phyloP scores from a whole-genome alignment of 2,888 invertebrate species.

The Aphodius granarius region DNA sequence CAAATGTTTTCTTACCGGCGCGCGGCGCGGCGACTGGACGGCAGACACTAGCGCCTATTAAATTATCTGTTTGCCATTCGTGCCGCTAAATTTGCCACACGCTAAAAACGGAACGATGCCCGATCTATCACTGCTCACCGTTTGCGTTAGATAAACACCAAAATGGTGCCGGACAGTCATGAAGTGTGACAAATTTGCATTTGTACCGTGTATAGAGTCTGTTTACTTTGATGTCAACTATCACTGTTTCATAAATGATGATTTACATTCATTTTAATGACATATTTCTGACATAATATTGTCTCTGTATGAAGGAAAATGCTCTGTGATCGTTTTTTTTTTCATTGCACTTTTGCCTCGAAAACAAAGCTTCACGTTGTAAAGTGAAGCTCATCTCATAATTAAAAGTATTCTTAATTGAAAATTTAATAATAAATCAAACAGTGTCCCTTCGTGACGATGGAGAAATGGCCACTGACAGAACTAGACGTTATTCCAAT shows the following conservation, averaged over 20 bases:
- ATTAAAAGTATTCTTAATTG: not conserved
- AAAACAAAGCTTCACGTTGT: no score
- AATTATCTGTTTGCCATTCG: not conserved
- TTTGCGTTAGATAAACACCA: not conserved
- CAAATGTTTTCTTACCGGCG: not conserved
- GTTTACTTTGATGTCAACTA: not conserved
- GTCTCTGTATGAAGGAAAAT: no score
- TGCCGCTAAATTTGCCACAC: slow-evolving; percentile 11
- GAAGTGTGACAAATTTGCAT: not conserved
- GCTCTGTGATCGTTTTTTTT: no score
- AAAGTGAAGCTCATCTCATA: no score
- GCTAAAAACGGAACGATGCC: slow-evolving; percentile 11
- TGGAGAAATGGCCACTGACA: not conserved
- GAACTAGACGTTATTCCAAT: not conserved
- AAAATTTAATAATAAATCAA: not conserved
- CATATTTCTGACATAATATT: no score
- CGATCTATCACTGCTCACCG: slow-evolving; percentile 1
- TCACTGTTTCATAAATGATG: not conserved
- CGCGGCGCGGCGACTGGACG: not conserved
- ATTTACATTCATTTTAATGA: no score
- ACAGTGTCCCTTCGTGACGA: not conserved
- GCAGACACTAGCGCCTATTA: not conserved
- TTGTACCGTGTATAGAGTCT: not conserved
- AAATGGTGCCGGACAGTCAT: not conserved
- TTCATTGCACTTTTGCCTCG: no score